Percentiles rank a stretch among this genome's conserved stretches.
These are phyloP conservation scores for Plestiodon gilberti DNA, from an alignment of 2,113 vertebrate species.

Conservation along the genomic window DNA sequence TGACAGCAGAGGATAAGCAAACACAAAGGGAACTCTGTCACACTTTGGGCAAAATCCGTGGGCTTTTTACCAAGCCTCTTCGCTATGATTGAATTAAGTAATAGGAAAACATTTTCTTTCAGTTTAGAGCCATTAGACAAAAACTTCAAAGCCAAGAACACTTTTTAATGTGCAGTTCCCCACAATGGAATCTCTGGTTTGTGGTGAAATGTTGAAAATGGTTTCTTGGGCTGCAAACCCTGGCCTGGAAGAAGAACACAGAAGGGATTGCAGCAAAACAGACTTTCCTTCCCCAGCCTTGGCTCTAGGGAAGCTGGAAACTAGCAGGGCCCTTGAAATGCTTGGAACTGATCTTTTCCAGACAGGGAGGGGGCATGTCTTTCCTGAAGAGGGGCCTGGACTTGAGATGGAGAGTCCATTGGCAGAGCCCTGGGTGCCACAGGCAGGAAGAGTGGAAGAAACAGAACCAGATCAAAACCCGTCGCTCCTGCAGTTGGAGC, in stretches of 20 bases:
- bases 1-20: constrained; percentile 99
- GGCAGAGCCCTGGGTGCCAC: not conserved
- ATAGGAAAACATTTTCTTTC: constrained; percentile 99
- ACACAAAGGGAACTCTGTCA: constrained; percentile 99
- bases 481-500: not conserved
- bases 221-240: constrained; percentile 76
- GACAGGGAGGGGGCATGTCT: fast-evolving
- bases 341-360: constrained; percentile 25
- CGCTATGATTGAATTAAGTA: constrained; percentile 99
- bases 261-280: constrained; percentile 5
- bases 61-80: constrained; percentile 95
- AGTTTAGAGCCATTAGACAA: constrained; percentile 95
- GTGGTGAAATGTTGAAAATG: constrained; percentile 80
- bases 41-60: constrained; percentile 93
- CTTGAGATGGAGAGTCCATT: not conserved
- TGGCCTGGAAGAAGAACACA: constrained; percentile 59
- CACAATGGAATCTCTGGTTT: constrained; percentile 82
- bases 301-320: constrained; percentile 43
- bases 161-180: constrained; percentile 84
- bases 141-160: constrained; percentile 91
- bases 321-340: constrained; percentile 39
- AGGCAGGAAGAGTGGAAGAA: not conserved
- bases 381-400: not conserved
- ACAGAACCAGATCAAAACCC: not conserved
- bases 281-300: not conserved